phyloP scores from a whole-genome alignment of 2,888 invertebrate species.

The Mongoloraphidia duomilia region DNA sequence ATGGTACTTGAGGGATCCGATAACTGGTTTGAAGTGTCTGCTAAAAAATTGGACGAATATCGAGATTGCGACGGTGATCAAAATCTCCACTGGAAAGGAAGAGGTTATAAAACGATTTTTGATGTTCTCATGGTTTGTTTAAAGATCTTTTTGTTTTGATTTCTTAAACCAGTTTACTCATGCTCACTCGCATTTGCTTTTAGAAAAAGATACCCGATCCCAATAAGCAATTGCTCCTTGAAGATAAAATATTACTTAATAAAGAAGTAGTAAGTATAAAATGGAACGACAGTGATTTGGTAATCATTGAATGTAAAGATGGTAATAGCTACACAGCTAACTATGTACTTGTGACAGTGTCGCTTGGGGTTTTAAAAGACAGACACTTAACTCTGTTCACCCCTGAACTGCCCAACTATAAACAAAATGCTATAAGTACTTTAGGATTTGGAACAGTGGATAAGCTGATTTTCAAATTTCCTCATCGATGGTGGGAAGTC shows the following conservation, averaged over 20 bases:
- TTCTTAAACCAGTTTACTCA: background rate
- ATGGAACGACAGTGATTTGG: slow-evolving; percentile 23
- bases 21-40: slow-evolving; percentile 51
- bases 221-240: slow-evolving; percentile 18
- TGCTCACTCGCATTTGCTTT: slow-evolving; percentile 10
- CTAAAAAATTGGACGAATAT: slow-evolving; percentile 44
- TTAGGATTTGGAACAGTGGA: slow-evolving; percentile 49
- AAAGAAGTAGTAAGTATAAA: slow-evolving; percentile 24
- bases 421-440: slow-evolving; percentile 38
- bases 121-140: slow-evolving; percentile 48
- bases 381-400: slow-evolving; percentile 35
- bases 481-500: slow-evolving; percentile 46
- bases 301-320: slow-evolving; percentile 34
- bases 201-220: slow-evolving; percentile 24
- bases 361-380: slow-evolving; percentile 54
- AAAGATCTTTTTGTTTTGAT: background rate
- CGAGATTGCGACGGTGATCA: slow-evolving; percentile 55
- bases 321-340: slow-evolving; percentile 38
- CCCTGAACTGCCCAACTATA: slow-evolving; percentile 38
- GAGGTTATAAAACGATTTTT: slow-evolving; percentile 52
- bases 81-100: slow-evolving; percentile 57
- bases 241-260: slow-evolving; percentile 23
- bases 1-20: slow-evolving; percentile 39
- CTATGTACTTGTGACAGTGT: slow-evolving; percentile 51
- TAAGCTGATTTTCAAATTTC: slow-evolving; percentile 52